Evolutionary conservation across 2,113 vertebrate genomes (phyloP).

Genomic region (Rhabdomys dilectus): DNA sequence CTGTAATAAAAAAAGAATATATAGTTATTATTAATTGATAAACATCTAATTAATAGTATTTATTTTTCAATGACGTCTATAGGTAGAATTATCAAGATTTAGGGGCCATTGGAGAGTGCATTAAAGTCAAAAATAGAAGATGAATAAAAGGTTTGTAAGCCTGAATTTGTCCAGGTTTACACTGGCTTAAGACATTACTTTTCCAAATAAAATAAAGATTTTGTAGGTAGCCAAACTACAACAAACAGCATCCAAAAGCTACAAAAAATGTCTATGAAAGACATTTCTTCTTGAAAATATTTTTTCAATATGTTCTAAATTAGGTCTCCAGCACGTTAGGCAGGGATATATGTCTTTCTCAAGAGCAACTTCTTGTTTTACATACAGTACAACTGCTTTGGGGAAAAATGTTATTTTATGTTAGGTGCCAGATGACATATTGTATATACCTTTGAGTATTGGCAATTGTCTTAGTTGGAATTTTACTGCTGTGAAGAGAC

Average conservation of each 20-base stretch:
- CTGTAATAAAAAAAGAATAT: not conserved
- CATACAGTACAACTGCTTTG: not conserved
- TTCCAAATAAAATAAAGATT: slow-evolving; percentile 33
- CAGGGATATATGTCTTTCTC: slow-evolving; percentile 26
- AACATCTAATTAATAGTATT: not conserved
- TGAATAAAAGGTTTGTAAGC: not conserved
- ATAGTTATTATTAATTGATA: slow-evolving; percentile 8
- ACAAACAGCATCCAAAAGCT: not conserved
- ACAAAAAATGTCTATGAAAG: not conserved
- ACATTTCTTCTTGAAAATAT: not conserved
- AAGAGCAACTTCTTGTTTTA: not conserved
- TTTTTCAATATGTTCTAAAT: slow-evolving; percentile 4
- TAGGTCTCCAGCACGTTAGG: not conserved
- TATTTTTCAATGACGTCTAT: not conserved
- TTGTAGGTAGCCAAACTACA: not conserved
- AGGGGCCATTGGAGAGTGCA: not conserved
- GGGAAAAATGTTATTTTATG: not conserved
- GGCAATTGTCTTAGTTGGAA: too few relatives aligned
- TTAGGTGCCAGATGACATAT: not conserved
- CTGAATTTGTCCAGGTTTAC: slow-evolving; percentile 16
- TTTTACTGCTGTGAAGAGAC: too few relatives aligned
- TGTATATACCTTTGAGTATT: not conserved
- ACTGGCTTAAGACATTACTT: not conserved
- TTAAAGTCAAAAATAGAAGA: slow-evolving; percentile 15
- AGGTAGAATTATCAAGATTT: not conserved